Evolutionary conservation across 2,797 vertebrate species (phyloP).

Genomic region (Phyllotis vaccarum): DNA sequence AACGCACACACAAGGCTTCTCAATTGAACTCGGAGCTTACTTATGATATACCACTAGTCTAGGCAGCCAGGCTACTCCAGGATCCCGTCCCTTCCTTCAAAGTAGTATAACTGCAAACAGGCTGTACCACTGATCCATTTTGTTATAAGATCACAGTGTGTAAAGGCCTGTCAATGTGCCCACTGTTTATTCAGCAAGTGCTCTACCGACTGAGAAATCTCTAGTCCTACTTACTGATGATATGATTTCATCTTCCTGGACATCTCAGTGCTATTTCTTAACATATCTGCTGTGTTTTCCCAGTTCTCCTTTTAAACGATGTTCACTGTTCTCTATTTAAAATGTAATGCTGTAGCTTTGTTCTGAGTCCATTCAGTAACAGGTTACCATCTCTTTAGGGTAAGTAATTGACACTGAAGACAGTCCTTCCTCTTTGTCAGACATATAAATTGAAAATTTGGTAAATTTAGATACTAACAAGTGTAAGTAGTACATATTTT

Average conservation of each 20-base stretch:
- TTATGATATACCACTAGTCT: too few relatives aligned
- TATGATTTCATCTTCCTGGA: not conserved
- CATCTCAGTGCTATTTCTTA: not conserved
- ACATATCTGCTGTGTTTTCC: not conserved
- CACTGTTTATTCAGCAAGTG: not conserved
- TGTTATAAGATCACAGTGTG: not conserved
- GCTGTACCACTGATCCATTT: too few relatives aligned
- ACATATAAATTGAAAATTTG: not conserved
- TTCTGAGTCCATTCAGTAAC: not conserved
- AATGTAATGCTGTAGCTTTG: not conserved
- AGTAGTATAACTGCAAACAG: not conserved
- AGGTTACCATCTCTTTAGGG: not conserved
- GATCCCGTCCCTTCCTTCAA: not conserved
- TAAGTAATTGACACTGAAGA: not conserved
- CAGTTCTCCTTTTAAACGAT: not conserved
- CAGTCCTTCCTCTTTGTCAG: not conserved
- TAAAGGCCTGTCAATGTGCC: not conserved
- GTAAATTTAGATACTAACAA: not conserved
- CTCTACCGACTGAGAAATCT: not conserved
- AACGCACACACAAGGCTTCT: not conserved
- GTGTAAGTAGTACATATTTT: conserved; percentile 14
- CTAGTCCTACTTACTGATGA: too few relatives aligned
- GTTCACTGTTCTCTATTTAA: not conserved
- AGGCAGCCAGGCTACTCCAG: not conserved
- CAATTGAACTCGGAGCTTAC: not conserved